Evolutionary conservation across 2,888 invertebrate species (phyloP).

Genomic region (Spodoptera picta): DNA sequence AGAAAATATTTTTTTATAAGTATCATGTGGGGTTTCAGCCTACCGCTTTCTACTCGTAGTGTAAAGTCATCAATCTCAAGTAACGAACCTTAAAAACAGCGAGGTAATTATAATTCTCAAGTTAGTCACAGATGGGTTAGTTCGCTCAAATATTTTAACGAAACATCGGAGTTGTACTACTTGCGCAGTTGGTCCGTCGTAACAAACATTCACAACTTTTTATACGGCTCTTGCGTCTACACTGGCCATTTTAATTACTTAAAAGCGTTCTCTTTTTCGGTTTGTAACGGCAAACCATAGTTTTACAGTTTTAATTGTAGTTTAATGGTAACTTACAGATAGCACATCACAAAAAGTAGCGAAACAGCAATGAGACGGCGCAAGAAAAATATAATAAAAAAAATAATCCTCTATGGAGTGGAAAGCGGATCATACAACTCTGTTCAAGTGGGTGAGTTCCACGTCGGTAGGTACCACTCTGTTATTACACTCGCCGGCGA

Average conservation of each 20-base stretch:
- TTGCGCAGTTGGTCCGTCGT: slow-evolving; percentile 43
- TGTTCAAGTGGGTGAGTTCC: slow-evolving; percentile 31
- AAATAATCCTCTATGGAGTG: slow-evolving; percentile 36
- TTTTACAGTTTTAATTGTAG: slow-evolving; percentile 65
- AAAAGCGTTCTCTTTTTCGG: slow-evolving; percentile 73
- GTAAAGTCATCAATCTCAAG: slow-evolving; percentile 32
- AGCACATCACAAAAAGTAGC: slow-evolving; percentile 53
- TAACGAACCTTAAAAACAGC: slow-evolving; percentile 36
- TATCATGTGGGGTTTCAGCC: neutral
- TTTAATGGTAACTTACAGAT: slow-evolving; percentile 59
- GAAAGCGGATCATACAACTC: slow-evolving; percentile 40
- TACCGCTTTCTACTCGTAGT: slow-evolving; percentile 36
- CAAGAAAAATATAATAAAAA: slow-evolving; percentile 32
- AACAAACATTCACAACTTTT: slow-evolving; percentile 61
- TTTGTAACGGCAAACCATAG: slow-evolving; percentile 71
- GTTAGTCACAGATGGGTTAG: slow-evolving; percentile 39
- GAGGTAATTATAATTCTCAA: slow-evolving; percentile 35
- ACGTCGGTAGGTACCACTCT: slow-evolving; percentile 40
- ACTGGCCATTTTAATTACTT: slow-evolving; percentile 66
- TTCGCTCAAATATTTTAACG: slow-evolving; percentile 36
- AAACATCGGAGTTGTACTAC: slow-evolving; percentile 46
- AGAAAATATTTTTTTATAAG: slow-evolving; percentile 4
- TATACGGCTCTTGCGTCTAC: slow-evolving; percentile 65
- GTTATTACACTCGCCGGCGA: slow-evolving; percentile 45
- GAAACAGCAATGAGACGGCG: slow-evolving; percentile 48